Evolutionary conservation across 2,113 vertebrate genomes (phyloP).

Genomic region (Cacatua alba): DNA sequence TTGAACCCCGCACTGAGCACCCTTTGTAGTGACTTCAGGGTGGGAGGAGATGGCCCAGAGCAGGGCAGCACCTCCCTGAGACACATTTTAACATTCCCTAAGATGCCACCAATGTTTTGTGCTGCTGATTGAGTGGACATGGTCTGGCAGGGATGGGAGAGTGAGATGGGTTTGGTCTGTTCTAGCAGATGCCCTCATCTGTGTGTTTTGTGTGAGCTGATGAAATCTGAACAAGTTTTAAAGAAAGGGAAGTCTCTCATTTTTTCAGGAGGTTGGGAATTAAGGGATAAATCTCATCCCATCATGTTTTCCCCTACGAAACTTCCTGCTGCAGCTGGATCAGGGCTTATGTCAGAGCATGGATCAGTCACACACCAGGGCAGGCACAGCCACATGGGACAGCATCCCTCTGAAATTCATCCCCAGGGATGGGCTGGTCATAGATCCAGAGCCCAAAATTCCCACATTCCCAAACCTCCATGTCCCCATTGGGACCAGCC

Average conservation of each 20-base stretch:
- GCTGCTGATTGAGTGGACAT: background rate
- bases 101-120: background rate
- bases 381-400: background rate
- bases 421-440: background rate
- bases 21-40: background rate
- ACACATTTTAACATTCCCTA: fast-evolving
- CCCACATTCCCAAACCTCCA: fast-evolving
- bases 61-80: background rate
- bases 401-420: background rate
- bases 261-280: background rate
- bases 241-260: background rate
- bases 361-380: fast-evolving
- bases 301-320: background rate
- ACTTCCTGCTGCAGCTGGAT: background rate
- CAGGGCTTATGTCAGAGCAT: background rate
- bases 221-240: conserved; percentile 29
- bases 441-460: background rate
- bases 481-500: background rate
- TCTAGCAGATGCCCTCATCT: background rate
- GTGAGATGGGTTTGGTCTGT: background rate
- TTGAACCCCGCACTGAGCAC: background rate
- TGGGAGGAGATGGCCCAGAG: background rate
- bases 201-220: conserved; percentile 17
- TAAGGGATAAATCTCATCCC: background rate
- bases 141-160: background rate